Conservation (phyloP, 2,113 vertebrate genomes). For the Athene cunicularia region DNA sequence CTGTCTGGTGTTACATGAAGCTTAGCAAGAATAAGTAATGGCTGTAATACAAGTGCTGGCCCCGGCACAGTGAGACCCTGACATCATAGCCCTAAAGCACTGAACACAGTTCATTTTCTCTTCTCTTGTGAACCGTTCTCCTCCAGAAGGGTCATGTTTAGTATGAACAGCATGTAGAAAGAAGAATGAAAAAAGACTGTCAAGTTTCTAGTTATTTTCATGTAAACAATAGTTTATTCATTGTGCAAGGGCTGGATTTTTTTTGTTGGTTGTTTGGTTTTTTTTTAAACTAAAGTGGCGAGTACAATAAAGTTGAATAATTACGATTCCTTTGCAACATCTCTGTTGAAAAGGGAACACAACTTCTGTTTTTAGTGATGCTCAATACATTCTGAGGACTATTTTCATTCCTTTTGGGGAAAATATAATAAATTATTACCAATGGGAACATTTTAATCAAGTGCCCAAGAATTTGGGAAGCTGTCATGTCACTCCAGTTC, state of each 20-base stretch:
- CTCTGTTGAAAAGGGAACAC: neutral
- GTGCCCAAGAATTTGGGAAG: neutral
- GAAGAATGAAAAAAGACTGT: neutral
- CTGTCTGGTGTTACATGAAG: neutral
- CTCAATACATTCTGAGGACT: neutral
- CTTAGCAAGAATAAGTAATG: neutral
- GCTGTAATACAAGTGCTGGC: neutral
- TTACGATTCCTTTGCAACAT: neutral
- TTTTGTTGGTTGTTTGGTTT: rapidly evolving
- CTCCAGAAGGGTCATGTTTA: neutral
- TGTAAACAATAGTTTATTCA: neutral
- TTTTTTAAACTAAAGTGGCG: neutral
- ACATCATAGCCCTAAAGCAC: neutral
- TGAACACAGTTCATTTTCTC: neutral
- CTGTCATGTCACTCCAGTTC: neutral
- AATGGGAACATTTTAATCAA: neutral
- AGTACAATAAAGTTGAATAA: neutral
- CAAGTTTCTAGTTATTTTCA: neutral
- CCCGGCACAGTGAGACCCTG: neutral
- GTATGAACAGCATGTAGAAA: neutral
- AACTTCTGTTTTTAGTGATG: neutral
- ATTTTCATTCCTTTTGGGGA: neutral
- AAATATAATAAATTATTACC: neutral
- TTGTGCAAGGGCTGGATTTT: neutral
- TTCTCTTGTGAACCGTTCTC: neutral